Conservation (phyloP, 2,113 vertebrate species). For the Forbesichthys papilliferus region DNA sequence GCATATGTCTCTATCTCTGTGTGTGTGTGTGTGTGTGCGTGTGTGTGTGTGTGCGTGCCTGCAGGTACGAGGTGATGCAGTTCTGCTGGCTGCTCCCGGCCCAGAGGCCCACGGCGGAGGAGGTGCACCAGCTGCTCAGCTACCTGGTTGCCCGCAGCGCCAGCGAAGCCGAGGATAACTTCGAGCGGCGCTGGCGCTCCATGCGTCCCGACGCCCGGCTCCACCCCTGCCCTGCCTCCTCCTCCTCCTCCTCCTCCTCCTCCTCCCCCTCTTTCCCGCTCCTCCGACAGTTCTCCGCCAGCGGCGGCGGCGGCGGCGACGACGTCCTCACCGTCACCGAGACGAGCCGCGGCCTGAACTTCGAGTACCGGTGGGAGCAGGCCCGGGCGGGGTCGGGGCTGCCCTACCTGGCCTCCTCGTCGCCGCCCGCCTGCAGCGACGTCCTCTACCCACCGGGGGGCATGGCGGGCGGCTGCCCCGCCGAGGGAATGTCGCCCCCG, state of each 20-base stretch:
- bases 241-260: slow-evolving; percentile 43
- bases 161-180: slow-evolving; percentile 89
- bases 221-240: slow-evolving; percentile 54
- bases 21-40: slow-evolving; percentile 7
- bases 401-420: slow-evolving; percentile 63
- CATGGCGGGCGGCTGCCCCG: slow-evolving; percentile 70
- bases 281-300: slow-evolving; percentile 85
- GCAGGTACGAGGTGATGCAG: slow-evolving; percentile 98
- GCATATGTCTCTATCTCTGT: background rate
- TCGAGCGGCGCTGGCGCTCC: slow-evolving; percentile 93
- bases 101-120: slow-evolving; percentile 91
- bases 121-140: slow-evolving; percentile 92
- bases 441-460: slow-evolving; percentile 81
- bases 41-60: background rate
- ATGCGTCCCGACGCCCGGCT: slow-evolving; percentile 82
- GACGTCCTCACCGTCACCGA: slow-evolving; percentile 95
- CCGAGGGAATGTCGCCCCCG: slow-evolving; percentile 80
- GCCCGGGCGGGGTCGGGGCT: slow-evolving; percentile 77
- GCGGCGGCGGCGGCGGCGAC: slow-evolving; percentile 87
- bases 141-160: slow-evolving; percentile 91
- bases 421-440: slow-evolving; percentile 77
- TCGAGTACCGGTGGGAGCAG: slow-evolving; percentile 96
- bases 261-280: slow-evolving; percentile 87
- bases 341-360: slow-evolving; percentile 93
- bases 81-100: slow-evolving; percentile 98